Percentiles rank a stretch among this genome's conserved stretches.
These are phyloP conservation scores for Drosophila ambigua DNA, from an alignment of 1,140 invertebrate species.

Conservation along the genomic window DNA sequence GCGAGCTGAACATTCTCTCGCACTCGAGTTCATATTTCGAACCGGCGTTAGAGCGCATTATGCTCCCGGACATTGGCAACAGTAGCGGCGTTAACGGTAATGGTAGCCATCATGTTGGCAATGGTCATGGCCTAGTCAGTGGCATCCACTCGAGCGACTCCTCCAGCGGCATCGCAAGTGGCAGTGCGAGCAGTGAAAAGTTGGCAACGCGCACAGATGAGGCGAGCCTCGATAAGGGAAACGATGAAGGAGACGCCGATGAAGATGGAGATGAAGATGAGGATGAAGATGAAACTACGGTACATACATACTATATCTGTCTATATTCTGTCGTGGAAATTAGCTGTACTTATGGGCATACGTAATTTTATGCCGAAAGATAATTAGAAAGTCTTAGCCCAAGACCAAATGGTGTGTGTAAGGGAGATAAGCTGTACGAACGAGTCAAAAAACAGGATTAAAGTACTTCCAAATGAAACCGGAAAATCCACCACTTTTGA, in stretches of 20 bases:
- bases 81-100: conserved; percentile 27
- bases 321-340: conserved; percentile 23
- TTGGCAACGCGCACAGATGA: conserved; percentile 47
- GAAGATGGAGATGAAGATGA: conserved; percentile 45
- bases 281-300: conserved; percentile 67
- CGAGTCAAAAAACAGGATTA: neutral
- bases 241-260: conserved; percentile 35
- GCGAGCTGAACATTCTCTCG: conserved; percentile 15
- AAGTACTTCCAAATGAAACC: neutral
- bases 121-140: conserved; percentile 51
- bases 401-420: conserved; percentile 64
- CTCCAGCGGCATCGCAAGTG: conserved; percentile 39
- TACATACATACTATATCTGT: conserved; percentile 40
- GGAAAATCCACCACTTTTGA: conserved; percentile 3
- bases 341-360: conserved; percentile 43
- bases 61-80: conserved; percentile 59
- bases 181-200: conserved; percentile 51
- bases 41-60: conserved; percentile 48
- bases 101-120: conserved; percentile 50
- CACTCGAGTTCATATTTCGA: conserved; percentile 10
- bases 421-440: conserved; percentile 40
- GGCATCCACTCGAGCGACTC: conserved; percentile 31
- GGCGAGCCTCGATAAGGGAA: conserved; percentile 24
- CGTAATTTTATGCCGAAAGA: conserved; percentile 53
- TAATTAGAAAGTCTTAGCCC: conserved; percentile 62